phyloP scores from a whole-genome alignment of 2,888 invertebrate genomes.

The Agrotis ipsilon region DNA sequence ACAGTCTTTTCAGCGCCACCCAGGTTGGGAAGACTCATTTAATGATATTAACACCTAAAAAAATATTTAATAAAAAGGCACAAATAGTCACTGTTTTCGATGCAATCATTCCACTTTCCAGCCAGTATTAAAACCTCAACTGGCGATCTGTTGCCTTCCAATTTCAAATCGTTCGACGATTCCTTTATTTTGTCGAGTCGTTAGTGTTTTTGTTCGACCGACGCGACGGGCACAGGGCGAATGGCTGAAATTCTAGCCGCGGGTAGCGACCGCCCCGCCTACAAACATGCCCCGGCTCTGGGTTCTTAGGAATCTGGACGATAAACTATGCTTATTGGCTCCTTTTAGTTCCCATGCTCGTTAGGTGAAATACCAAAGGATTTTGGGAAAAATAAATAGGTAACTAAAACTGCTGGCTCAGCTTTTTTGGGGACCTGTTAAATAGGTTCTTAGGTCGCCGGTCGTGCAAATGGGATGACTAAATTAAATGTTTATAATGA shows the following conservation, averaged over 20 bases:
- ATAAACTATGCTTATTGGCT: constrained; percentile 74
- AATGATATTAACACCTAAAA: too few relatives aligned
- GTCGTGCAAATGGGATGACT: too few relatives aligned
- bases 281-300: constrained; percentile 59
- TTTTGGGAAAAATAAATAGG: constrained; percentile 39
- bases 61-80: too few relatives aligned
- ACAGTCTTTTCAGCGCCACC: too few relatives aligned
- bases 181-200: constrained; percentile 58
- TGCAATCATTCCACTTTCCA: constrained; percentile 17
- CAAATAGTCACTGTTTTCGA: not conserved
- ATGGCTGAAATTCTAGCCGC: constrained; percentile 69
- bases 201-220: constrained; percentile 63
- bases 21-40: too few relatives aligned
- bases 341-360: constrained; percentile 56
- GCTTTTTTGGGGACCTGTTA: constrained; percentile 4
- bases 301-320: constrained; percentile 67
- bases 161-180: constrained; percentile 54
- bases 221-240: constrained; percentile 32
- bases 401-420: not conserved
- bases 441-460: too few relatives aligned
- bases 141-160: constrained; percentile 44
- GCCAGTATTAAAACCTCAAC: constrained; percentile 23
- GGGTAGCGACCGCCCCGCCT: constrained; percentile 59
- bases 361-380: constrained; percentile 59
- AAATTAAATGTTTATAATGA: not conserved